phyloP scores from a whole-genome alignment of 2,888 invertebrate genomes.

The Pyrrhosoma nymphula region DNA sequence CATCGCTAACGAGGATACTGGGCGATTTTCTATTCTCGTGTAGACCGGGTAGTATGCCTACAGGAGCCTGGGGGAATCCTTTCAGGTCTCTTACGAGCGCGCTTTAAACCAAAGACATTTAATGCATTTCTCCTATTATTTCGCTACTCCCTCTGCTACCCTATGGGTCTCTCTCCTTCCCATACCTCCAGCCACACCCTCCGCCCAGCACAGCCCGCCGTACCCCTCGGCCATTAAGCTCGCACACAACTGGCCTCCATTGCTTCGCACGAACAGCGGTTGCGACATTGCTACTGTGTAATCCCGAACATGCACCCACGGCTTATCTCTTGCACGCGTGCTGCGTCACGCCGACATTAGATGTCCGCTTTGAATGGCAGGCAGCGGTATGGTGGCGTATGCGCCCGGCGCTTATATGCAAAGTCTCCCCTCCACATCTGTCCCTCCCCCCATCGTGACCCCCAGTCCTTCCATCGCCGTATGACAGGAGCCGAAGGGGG shows the following conservation, averaged over 20 bases:
- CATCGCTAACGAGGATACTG: too few relatives aligned
- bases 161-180: background rate
- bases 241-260: constrained; percentile 16
- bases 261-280: constrained; percentile 4
- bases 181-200: background rate
- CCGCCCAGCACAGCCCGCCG: background rate
- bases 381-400: background rate
- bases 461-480: background rate
- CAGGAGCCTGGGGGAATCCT: too few relatives aligned
- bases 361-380: constrained; percentile 62
- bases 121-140: background rate
- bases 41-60: too few relatives aligned
- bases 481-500: background rate
- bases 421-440: background rate
- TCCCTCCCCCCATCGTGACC: background rate
- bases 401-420: constrained; percentile 54
- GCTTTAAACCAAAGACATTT: too few relatives aligned
- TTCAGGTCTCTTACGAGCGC: too few relatives aligned
- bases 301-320: constrained; percentile 50
- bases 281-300: constrained; percentile 51
- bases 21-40: too few relatives aligned
- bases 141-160: too few relatives aligned
- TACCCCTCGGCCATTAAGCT: background rate
- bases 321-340: constrained; percentile 63
- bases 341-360: constrained; percentile 55